phyloP scores from a whole-genome alignment of 1,140 invertebrate genomes.

The Oryctes rhinoceros region DNA sequence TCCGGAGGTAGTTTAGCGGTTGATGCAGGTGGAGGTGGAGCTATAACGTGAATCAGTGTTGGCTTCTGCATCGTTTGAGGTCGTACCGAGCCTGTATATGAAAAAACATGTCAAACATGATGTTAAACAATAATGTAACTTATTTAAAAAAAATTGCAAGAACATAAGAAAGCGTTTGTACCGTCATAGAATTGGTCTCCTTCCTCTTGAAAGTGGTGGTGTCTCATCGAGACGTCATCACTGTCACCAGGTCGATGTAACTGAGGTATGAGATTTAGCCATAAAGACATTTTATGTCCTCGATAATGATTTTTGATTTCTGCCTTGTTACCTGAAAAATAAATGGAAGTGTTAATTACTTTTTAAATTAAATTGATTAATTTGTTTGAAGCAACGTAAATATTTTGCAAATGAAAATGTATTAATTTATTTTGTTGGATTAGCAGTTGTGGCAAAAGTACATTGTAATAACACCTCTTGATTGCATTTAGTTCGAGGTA shows the following conservation, averaged over 20 bases:
- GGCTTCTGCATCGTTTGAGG: slow-evolving; percentile 73
- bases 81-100: slow-evolving; percentile 68
- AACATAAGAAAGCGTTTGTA: slow-evolving; percentile 51
- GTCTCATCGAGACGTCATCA: slow-evolving; percentile 79
- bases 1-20: slow-evolving; percentile 59
- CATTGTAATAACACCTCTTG: no score
- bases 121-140: no score
- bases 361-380: no score
- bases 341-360: no score
- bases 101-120: background rate
- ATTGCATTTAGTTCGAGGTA: no score
- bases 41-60: slow-evolving; percentile 63
- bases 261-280: slow-evolving; percentile 90
- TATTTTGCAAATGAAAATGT: no score
- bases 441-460: no score
- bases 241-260: slow-evolving; percentile 76
- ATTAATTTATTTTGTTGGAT: no score
- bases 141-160: background rate
- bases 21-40: slow-evolving; percentile 62
- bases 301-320: slow-evolving; percentile 85
- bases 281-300: slow-evolving; percentile 91
- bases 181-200: slow-evolving; percentile 75
- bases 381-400: no score
- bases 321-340: slow-evolving; percentile 67
- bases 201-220: slow-evolving; percentile 79